These are phyloP conservation scores for Anorthoa munda DNA, from an alignment of 2,888 invertebrate genomes.

Conservation along the genomic window DNA sequence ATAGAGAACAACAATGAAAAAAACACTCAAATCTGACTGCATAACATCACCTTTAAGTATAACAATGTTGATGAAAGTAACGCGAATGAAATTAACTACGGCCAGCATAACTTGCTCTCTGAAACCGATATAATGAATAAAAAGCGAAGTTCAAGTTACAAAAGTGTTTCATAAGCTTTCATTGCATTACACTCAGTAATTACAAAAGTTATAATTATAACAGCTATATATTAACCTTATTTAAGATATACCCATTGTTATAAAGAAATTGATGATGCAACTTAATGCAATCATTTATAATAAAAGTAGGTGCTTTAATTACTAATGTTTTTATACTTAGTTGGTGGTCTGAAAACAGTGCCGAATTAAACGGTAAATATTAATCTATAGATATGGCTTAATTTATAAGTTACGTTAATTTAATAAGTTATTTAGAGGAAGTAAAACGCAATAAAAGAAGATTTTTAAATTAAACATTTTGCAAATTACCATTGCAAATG, in stretches of 20 bases:
- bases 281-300: conserved; percentile 18
- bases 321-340: not conserved
- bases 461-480: not conserved
- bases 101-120: not conserved
- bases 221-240: conserved; percentile 28
- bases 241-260: conserved; percentile 41
- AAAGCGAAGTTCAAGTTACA: conserved; percentile 18
- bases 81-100: not conserved
- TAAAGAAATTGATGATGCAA: conserved; percentile 38
- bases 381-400: not conserved
- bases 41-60: conserved; percentile 3
- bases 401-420: not conserved
- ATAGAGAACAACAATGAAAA: not conserved
- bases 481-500: conserved; percentile 1
- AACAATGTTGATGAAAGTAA: conserved; percentile 32
- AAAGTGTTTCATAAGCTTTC: conserved; percentile 23
- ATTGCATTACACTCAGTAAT: conserved; percentile 45
- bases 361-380: not conserved
- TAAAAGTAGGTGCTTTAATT: not conserved
- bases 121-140: not conserved
- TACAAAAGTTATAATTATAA: conserved; percentile 27
- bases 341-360: conserved; percentile 15
- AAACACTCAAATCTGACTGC: not conserved
- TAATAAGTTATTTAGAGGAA: conserved; percentile 1
- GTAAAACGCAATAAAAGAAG: not conserved